These are phyloP conservation scores for Chrysopilus asiliformis DNA, from an alignment of 2,888 invertebrate species.

Conservation along the genomic window DNA sequence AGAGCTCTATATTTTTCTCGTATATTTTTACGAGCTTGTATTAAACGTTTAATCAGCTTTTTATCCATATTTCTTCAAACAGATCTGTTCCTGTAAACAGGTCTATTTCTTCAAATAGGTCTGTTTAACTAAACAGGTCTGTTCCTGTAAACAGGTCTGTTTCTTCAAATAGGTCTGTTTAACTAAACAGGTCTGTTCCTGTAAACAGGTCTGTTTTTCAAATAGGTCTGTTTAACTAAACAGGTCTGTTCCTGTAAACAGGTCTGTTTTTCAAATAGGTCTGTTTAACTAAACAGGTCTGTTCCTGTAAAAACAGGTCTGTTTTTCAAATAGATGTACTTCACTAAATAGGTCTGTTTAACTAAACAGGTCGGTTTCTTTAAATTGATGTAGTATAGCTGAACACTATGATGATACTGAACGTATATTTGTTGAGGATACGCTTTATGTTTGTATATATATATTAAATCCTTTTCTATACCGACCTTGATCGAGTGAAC, in stretches of 20 bases:
- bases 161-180: neutral
- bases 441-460: slow-evolving; percentile 8
- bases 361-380: neutral
- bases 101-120: neutral
- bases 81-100: neutral
- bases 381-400: too few species aligned
- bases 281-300: too few species aligned
- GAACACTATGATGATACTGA: neutral
- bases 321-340: too few species aligned
- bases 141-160: neutral
- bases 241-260: too few species aligned
- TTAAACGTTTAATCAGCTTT: slow-evolving; percentile 4
- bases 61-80: slow-evolving; percentile 3
- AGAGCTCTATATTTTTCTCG: slow-evolving; percentile 2
- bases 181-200: too few species aligned
- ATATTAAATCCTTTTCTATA: slow-evolving; percentile 23
- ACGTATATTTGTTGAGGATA: neutral
- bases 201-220: too few species aligned
- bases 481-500: slow-evolving; percentile 18
- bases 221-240: too few species aligned
- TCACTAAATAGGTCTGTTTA: too few species aligned
- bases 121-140: neutral
- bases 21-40: slow-evolving; percentile 7
- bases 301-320: too few species aligned
- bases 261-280: too few species aligned